phyloP scores from a whole-genome alignment of 2,888 invertebrate species.

The Amblyjoppa fuscipennis region DNA sequence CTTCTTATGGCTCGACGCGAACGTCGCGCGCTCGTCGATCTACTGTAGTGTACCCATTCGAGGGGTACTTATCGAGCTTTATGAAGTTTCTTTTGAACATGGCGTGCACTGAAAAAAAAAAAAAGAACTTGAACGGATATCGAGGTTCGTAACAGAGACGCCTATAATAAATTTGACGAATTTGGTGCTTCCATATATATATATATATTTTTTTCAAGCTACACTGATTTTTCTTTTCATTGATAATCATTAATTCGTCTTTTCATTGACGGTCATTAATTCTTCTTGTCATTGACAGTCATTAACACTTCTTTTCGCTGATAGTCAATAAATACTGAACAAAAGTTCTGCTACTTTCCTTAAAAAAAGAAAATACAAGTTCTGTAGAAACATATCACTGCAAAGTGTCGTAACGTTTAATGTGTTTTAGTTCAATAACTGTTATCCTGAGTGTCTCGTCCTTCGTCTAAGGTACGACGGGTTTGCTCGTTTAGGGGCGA shows the following conservation, averaged over 20 bases:
- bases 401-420: not conserved
- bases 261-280: not conserved
- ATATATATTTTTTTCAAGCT: not conserved
- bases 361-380: not conserved
- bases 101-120: slow-evolving; percentile 32
- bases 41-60: slow-evolving; percentile 30
- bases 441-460: not conserved
- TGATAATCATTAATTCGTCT: not conserved
- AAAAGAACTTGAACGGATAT: slow-evolving; percentile 24
- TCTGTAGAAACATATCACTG: not conserved
- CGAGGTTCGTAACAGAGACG: slow-evolving; percentile 21
- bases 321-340: not conserved
- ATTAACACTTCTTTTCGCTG: no score
- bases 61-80: slow-evolving; percentile 46
- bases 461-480: slow-evolving; percentile 8
- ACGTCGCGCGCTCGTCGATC: slow-evolving; percentile 43
- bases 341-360: not conserved
- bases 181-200: slow-evolving; percentile 1
- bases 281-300: not conserved
- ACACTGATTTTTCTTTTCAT: not conserved
- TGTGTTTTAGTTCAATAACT: not conserved
- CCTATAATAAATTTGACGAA: slow-evolving; percentile 40
- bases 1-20: slow-evolving; percentile 64
- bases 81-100: slow-evolving; percentile 52
- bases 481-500: slow-evolving; percentile 44